Evolutionary conservation across 2,113 vertebrate genomes (phyloP).

Genomic region (Phocoena sinus): DNA sequence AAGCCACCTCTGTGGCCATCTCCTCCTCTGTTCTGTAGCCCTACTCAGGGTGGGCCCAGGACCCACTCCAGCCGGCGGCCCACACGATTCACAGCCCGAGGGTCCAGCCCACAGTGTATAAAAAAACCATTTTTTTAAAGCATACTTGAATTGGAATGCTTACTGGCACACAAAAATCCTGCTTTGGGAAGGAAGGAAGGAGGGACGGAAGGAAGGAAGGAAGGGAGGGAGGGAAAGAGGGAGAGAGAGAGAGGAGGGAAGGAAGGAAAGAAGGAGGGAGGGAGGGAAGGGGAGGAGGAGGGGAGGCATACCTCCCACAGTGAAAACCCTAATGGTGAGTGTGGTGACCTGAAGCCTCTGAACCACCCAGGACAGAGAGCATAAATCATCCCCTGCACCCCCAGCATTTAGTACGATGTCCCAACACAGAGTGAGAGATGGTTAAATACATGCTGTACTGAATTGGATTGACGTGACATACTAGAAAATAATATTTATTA

Average conservation of each 20-base stretch:
- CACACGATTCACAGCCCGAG: background rate
- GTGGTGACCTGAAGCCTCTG: background rate
- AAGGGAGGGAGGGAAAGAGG: background rate
- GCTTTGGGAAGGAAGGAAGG: background rate
- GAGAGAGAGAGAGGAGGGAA: background rate
- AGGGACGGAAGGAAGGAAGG: too few relatives aligned
- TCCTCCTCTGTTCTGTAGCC: background rate
- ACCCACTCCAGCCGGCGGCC: too few relatives aligned
- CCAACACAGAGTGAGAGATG: background rate
- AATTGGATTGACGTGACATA: background rate
- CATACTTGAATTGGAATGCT: background rate
- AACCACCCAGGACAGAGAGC: background rate
- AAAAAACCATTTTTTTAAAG: background rate
- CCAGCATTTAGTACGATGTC: background rate
- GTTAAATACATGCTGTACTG: background rate
- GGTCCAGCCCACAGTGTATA: background rate
- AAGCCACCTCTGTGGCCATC: background rate
- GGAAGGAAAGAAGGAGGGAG: background rate
- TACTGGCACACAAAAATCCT: background rate
- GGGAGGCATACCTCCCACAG: background rate
- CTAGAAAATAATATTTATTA: constrained; percentile 44
- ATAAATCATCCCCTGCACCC: background rate
- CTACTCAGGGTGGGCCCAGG: background rate
- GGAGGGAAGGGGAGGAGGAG: background rate
- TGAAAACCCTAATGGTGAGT: background rate